Percentiles rank a stretch among this genome's conserved stretches.
Conservation (phyloP, 2,113 vertebrate species). For the Eulacestoma nigropectus region DNA sequence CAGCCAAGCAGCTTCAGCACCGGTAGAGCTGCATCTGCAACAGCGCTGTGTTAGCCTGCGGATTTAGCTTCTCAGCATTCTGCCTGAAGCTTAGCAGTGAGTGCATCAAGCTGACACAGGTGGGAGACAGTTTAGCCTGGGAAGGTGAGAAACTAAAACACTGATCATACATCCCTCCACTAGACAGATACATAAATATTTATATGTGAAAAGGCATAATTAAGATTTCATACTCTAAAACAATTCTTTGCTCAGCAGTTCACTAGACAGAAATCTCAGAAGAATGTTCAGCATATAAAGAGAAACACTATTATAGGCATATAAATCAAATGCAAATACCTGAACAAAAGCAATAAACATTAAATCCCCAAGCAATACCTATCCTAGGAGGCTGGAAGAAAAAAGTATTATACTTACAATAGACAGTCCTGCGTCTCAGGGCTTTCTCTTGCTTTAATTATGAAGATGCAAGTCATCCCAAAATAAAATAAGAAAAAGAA, state of each 20-base stretch:
- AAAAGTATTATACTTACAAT: constrained; percentile 43
- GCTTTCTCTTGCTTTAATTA: constrained; percentile 48
- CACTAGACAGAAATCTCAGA: background rate
- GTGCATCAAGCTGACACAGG: background rate
- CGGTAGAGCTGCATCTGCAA: background rate
- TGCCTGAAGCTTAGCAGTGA: background rate
- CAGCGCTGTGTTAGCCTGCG: background rate
- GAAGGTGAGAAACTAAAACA: background rate
- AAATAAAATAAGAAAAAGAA: constrained; percentile 62
- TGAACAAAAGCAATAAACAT: background rate
- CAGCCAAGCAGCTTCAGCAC: background rate
- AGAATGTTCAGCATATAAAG: background rate
- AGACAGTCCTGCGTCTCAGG: background rate
- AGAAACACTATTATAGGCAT: background rate
- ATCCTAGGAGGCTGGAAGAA: background rate
- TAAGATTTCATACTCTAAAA: background rate
- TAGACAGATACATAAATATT: background rate
- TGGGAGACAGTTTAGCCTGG: background rate
- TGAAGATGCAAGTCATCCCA: constrained; percentile 49
- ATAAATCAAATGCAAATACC: background rate
- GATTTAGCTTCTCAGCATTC: background rate
- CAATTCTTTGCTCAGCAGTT: background rate
- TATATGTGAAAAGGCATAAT: background rate
- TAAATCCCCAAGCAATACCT: background rate
- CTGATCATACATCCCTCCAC: background rate